Evolutionary conservation across 2,113 vertebrate species (phyloP), one percentile per base, ranked within the genome.

Genomic region (Salvelinus fontinalis): DNA sequence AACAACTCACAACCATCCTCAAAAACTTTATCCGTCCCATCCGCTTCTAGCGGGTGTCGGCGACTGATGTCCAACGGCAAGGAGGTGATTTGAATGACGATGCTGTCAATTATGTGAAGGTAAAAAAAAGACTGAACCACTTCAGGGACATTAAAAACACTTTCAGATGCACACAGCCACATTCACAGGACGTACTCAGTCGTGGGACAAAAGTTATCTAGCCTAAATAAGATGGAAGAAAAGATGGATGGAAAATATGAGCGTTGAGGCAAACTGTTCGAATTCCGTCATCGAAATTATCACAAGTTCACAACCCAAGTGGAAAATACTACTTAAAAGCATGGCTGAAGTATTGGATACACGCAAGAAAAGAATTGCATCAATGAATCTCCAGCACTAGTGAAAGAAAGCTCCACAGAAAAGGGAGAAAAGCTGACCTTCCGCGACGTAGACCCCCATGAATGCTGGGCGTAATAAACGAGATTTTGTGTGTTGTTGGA

Each of bases 381-480:
- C 74, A 81, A 89, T 80, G 83, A 77, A 81, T 85, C 86, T 85
- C 76, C 83, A 57, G 72, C 77, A 76, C 79, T 71, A 62, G 77
- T 6, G 70, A 79, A 74, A 48, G 74, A 60, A 16, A 75, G 78
- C 83, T 78, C 67, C 74, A 69, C 67, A 81, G 76, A 60, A 78
- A 69, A 79, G 31, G 71, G 71, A 77, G 79, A 77, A 85, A 91
- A 79, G 80, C 75, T 89, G 89, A 92, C 91, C 92, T 86, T 89
- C 92, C 90, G 76, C 57, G 87, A 81, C 89, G 94, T 89, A 88
- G 89, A 91, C 91, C 91, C 88, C 91, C 89, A 82, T 88, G 85
- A 90, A 91, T 92, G 93, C 89, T 78, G 92, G 92, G 91, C 89
- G 92, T 88, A 93, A 93, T 86, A 88, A 83, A 81, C 88, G 90